Evolutionary conservation across 2,113 vertebrate species (phyloP).

Genomic region (Tetraodon nigroviridis): DNA sequence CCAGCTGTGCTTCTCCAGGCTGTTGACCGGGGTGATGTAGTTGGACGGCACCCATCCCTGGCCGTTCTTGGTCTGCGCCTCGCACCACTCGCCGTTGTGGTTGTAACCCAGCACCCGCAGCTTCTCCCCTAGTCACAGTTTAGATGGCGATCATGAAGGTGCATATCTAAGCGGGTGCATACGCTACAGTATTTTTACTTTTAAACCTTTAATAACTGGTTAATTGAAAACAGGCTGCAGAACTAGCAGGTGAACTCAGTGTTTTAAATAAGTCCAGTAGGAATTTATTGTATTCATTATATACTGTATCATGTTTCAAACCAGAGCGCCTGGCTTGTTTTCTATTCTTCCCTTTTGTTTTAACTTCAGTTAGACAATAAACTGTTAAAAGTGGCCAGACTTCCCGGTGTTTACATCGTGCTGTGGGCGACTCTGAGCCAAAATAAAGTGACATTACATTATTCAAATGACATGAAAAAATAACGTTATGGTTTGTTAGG

Average conservation of each 20-base stretch:
- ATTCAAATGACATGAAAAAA: not conserved
- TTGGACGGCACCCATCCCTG: constrained; percentile 99
- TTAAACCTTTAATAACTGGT: constrained; percentile 4
- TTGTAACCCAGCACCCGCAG: constrained; percentile 96
- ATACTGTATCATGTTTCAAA: constrained; percentile 6
- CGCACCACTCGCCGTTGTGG: constrained; percentile 98
- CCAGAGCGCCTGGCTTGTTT: constrained; percentile 6
- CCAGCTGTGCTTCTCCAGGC: constrained; percentile 98
- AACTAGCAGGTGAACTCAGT: not conserved
- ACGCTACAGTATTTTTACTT: not conserved
- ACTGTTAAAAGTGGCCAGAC: not conserved
- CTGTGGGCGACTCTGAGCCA: not conserved
- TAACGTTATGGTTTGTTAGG: constrained; percentile 35
- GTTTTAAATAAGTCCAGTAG: constrained; percentile 22
- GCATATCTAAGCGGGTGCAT: not conserved
- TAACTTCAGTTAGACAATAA: not conserved
- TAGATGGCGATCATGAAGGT: not conserved
- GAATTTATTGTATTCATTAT: constrained; percentile 12
- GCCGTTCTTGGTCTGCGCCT: constrained; percentile 96
- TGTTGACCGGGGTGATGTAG: constrained; percentile 99
- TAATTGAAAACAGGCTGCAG: not conserved
- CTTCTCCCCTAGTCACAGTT: constrained; percentile 83
- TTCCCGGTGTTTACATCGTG: not conserved
- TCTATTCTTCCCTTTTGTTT: constrained; percentile 8
- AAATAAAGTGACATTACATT: not conserved